phyloP scores from a whole-genome alignment of 1,140 invertebrate genomes.

The Drosophila paulistorum region DNA sequence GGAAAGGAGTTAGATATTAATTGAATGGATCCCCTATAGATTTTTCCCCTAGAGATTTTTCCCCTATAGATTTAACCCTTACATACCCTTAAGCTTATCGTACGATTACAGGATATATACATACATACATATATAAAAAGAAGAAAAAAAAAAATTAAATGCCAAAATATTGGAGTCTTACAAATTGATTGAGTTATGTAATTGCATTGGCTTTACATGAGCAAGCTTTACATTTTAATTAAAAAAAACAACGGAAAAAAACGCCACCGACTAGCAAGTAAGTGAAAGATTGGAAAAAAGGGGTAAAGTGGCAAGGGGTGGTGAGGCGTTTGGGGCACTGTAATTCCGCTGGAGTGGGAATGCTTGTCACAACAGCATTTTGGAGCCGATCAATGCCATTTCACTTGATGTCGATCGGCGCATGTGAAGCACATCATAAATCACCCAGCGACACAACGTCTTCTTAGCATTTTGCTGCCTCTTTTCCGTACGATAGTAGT shows the following conservation, averaged over 20 bases:
- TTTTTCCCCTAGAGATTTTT: no score
- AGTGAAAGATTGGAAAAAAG: neutral
- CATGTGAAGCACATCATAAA: constrained; percentile 76
- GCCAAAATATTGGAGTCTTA: constrained; percentile 43
- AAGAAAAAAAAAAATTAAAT: neutral
- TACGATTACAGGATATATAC: neutral
- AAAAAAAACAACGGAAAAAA: constrained; percentile 59
- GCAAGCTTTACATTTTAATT: constrained; percentile 77
- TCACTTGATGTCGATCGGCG: constrained; percentile 65
- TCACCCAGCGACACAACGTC: constrained; percentile 52
- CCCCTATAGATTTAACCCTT: neutral
- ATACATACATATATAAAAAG: neutral
- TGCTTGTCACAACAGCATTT: constrained; percentile 68
- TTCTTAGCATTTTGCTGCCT: constrained; percentile 66
- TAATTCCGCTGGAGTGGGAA: neutral
- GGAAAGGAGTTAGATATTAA: no score
- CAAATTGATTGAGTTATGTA: constrained; percentile 82
- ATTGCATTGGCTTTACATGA: constrained; percentile 71
- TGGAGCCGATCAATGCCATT: constrained; percentile 74
- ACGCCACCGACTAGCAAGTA: constrained; percentile 12
- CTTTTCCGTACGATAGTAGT: neutral
- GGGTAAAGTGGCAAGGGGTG: neutral
- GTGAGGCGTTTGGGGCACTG: neutral
- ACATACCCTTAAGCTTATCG: neutral
- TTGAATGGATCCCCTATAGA: no score